A percentile compares a stretch with the other conserved stretches of the same genome.
Evolutionary conservation across 2,113 vertebrate genomes (phyloP).

Genomic region (Pipra filicauda): DNA sequence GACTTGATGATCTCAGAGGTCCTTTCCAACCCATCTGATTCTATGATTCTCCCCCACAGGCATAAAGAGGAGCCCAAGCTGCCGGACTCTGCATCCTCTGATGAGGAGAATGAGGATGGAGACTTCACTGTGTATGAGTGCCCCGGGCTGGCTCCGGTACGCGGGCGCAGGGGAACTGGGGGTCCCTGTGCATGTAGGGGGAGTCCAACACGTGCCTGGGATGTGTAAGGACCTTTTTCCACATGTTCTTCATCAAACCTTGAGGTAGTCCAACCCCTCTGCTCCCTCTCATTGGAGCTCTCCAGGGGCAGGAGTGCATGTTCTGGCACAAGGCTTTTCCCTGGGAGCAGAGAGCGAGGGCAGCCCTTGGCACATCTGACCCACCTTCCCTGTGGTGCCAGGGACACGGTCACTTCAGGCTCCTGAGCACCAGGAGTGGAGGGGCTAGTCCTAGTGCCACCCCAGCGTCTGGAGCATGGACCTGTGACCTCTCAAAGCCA

Average conservation of each 20-base stretch:
- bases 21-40: too few species aligned
- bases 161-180: background rate
- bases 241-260: background rate
- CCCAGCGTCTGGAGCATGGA: accelerated
- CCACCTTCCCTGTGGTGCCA: accelerated
- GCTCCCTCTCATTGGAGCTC: background rate
- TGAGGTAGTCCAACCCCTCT: background rate
- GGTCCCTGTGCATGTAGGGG: accelerated
- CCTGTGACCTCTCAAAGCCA: background rate
- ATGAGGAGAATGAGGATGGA: constrained; percentile 93
- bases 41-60: constrained; percentile 52
- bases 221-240: background rate
- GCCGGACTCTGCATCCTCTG: constrained; percentile 82
- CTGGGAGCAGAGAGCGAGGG: background rate
- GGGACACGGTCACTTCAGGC: background rate
- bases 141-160: constrained; percentile 92
- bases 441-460: background rate
- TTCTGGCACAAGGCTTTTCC: background rate
- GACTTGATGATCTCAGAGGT: too few species aligned
- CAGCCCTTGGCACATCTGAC: background rate
- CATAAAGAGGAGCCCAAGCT: constrained; percentile 86
- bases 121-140: constrained; percentile 97
- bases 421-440: background rate
- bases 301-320: background rate
- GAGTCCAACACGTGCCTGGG: background rate